Evolutionary conservation across 2,888 invertebrate genomes (phyloP).

Genomic region (Ypsolopha scabrella): DNA sequence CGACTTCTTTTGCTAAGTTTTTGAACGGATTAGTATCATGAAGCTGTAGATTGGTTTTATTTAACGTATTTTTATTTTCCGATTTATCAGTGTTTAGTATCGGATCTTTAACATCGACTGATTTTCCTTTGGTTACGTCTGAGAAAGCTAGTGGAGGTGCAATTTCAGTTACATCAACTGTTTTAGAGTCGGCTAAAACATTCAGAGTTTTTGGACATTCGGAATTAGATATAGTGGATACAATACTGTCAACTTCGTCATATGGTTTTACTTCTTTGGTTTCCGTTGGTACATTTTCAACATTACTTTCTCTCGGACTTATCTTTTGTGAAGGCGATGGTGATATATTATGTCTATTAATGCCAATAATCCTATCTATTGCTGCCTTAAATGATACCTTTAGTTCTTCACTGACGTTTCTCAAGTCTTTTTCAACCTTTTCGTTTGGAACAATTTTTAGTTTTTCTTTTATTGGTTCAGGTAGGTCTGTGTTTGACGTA

Average conservation of each 20-base stretch:
- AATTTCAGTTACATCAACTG: no score
- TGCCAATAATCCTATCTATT: slow-evolving; percentile 41
- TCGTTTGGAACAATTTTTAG: slow-evolving; percentile 16
- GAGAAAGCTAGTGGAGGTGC: no score
- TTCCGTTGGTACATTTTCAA: no score
- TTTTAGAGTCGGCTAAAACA: no score
- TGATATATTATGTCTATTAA: slow-evolving; percentile 21
- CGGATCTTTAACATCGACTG: no score
- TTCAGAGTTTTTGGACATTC: no score
- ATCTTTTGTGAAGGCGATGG: slow-evolving; percentile 8
- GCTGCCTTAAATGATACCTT: slow-evolving; percentile 50
- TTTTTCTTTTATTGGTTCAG: slow-evolving; percentile 12
- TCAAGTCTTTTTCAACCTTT: slow-evolving; percentile 39
- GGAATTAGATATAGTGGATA: no score
- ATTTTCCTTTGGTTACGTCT: no score
- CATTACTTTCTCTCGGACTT: no score
- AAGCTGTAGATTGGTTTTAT: background rate
- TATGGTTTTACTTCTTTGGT: no score
- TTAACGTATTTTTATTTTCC: background rate
- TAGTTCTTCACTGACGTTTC: slow-evolving; percentile 46
- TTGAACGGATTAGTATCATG: background rate
- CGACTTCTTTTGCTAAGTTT: background rate
- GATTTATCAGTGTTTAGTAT: background rate
- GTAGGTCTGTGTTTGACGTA: slow-evolving; percentile 15
- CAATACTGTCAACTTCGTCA: no score